Conservation (phyloP, 2,888 invertebrate species). For the Platycheirus albimanus region DNA sequence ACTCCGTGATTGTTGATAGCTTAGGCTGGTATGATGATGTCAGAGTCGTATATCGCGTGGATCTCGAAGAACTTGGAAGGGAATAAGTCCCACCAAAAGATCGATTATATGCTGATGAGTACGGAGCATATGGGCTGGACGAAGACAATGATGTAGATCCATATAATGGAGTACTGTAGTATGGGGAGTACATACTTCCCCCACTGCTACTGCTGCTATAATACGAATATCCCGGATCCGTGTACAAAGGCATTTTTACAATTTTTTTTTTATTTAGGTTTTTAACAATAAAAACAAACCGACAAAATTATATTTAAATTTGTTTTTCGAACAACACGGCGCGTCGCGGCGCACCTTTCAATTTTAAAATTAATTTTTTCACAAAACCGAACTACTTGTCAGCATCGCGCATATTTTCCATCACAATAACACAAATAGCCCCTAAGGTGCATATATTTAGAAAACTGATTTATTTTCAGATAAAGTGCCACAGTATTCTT, state of each 20-base stretch:
- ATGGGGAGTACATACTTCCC: slow-evolving; percentile 82
- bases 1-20: slow-evolving; percentile 88
- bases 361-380: slow-evolving; percentile 43
- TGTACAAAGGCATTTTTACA: slow-evolving; percentile 86
- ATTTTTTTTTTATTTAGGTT: too few relatives aligned
- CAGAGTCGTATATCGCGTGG: slow-evolving; percentile 78
- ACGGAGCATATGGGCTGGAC: slow-evolving; percentile 84
- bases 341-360: slow-evolving; percentile 33
- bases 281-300: not conserved
- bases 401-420: slow-evolving; percentile 58
- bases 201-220: slow-evolving; percentile 83
- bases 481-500: slow-evolving; percentile 25
- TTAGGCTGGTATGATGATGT: slow-evolving; percentile 87
- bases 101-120: slow-evolving; percentile 85
- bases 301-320: slow-evolving; percentile 15
- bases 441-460: slow-evolving; percentile 63
- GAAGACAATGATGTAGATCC: slow-evolving; percentile 81
- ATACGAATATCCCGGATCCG: slow-evolving; percentile 86
- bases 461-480: slow-evolving; percentile 67
- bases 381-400: slow-evolving; percentile 55
- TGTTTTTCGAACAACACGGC: slow-evolving; percentile 7
- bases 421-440: slow-evolving; percentile 64
- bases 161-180: slow-evolving; percentile 82
- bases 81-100: slow-evolving; percentile 78
- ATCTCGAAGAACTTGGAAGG: slow-evolving; percentile 77